These are phyloP conservation scores for Apodemia zela DNA, from an alignment of 2,888 invertebrate genomes.

Conservation along the genomic window DNA sequence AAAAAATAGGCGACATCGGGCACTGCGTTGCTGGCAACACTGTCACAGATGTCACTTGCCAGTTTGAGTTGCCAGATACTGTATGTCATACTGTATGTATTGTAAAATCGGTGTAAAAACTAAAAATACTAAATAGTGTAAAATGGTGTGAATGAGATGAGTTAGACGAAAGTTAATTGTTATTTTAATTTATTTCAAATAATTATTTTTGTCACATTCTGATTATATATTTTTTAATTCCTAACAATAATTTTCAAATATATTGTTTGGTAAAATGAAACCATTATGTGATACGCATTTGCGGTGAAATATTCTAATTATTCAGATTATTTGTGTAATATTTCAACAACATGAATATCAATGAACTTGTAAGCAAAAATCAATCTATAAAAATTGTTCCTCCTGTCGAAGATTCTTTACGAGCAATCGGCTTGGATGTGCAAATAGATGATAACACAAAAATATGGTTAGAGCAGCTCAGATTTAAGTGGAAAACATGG, in stretches of 20 bases:
- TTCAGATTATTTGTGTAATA: background rate
- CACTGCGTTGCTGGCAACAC: too few relatives aligned
- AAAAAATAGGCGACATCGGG: too few relatives aligned
- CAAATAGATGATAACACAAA: conserved; percentile 57
- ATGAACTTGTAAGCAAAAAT: conserved; percentile 34
- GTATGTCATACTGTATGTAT: too few relatives aligned
- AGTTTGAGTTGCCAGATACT: too few relatives aligned
- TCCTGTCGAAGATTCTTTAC: conserved; percentile 64
- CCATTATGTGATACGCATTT: background rate
- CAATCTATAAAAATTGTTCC: conserved; percentile 72
- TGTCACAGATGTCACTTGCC: too few relatives aligned
- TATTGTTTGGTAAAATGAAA: background rate
- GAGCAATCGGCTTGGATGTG: conserved; percentile 58
- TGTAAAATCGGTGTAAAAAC: too few relatives aligned
- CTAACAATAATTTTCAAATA: background rate
- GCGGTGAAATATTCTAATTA: background rate
- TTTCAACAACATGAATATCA: conserved; percentile 25
- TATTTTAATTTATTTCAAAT: too few relatives aligned
- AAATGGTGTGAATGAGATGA: too few relatives aligned
- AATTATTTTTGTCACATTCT: too few relatives aligned
- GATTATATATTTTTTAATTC: conserved; percentile 9
- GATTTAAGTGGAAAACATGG: conserved; percentile 70
- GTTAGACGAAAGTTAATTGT: too few relatives aligned
- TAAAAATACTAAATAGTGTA: too few relatives aligned
- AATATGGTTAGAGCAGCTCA: conserved; percentile 66